Conservation (phyloP, 2,797 vertebrate species). For the Adelosebastes latens region DNA sequence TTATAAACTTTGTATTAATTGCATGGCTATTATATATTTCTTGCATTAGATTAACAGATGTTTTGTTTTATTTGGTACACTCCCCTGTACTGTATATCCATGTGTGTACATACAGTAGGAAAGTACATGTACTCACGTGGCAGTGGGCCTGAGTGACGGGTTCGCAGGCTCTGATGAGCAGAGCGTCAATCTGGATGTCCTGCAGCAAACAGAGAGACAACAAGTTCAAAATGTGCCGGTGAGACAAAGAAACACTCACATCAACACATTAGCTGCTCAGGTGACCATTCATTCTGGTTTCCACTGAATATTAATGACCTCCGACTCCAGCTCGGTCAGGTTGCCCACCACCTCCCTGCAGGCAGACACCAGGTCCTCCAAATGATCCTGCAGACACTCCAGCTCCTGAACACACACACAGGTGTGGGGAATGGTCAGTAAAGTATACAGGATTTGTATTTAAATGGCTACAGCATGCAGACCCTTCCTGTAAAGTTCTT, state of each 20-base stretch:
- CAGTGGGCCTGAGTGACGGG: constrained; percentile 93
- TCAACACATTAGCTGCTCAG: neutral
- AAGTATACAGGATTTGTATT: neutral
- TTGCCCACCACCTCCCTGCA: constrained; percentile 95
- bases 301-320: neutral
- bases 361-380: constrained; percentile 88
- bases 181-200: constrained; percentile 97
- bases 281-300: neutral
- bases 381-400: constrained; percentile 87
- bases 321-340: constrained; percentile 93
- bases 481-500: neutral
- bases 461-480: neutral
- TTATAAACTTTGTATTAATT: no score
- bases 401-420: constrained; percentile 49
- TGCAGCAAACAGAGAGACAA: constrained; percentile 57
- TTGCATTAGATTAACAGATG: neutral
- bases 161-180: constrained; percentile 94
- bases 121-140: constrained; percentile 84
- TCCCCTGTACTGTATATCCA: neutral
- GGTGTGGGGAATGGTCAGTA: neutral
- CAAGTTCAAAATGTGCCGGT: neutral
- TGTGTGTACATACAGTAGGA: neutral
- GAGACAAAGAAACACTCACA: neutral
- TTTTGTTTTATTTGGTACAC: neutral
- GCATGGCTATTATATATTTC: no score